These are phyloP conservation scores for Acrocyrtus sp. DNA, from an alignment of 2,888 invertebrate genomes.

Conservation along the genomic window DNA sequence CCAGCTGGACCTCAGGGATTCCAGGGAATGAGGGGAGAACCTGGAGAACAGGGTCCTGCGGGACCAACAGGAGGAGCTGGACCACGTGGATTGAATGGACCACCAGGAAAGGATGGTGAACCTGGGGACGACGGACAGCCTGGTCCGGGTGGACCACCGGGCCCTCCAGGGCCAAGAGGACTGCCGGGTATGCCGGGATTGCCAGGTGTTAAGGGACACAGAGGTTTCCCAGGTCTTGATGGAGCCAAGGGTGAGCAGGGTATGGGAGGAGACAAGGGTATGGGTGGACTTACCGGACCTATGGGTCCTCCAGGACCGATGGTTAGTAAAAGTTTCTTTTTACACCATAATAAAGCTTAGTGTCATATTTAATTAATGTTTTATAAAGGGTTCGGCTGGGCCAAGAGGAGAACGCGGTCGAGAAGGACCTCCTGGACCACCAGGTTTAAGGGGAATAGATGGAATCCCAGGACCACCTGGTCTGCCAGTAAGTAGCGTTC, in stretches of 20 bases:
- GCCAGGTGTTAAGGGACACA: conserved; percentile 84
- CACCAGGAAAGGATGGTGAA: conserved; percentile 81
- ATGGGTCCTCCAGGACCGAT: conserved; percentile 74
- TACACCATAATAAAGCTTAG: neutral
- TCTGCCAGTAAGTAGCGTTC: conserved; percentile 70
- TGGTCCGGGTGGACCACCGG: conserved; percentile 77
- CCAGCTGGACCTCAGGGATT: conserved; percentile 87
- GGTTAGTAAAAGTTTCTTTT: conserved; percentile 68
- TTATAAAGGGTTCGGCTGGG: conserved; percentile 77
- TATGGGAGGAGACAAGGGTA: conserved; percentile 78
- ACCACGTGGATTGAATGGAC: conserved; percentile 75
- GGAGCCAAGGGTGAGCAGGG: conserved; percentile 87
- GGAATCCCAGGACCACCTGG: conserved; percentile 84
- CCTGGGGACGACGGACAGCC: conserved; percentile 84
- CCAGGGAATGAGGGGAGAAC: conserved; percentile 82
- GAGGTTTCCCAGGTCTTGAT: conserved; percentile 82
- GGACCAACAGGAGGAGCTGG: conserved; percentile 70
- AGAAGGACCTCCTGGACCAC: conserved; percentile 80
- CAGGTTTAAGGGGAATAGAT: conserved; percentile 82
- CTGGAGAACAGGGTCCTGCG: conserved; percentile 71
- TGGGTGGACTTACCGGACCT: conserved; percentile 73
- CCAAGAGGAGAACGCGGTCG: conserved; percentile 85
- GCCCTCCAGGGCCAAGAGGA: conserved; percentile 80
- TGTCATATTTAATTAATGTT: neutral
- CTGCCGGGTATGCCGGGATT: conserved; percentile 78